Conservation (phyloP, 2,888 invertebrate species). For the Lypha dubia region DNA sequence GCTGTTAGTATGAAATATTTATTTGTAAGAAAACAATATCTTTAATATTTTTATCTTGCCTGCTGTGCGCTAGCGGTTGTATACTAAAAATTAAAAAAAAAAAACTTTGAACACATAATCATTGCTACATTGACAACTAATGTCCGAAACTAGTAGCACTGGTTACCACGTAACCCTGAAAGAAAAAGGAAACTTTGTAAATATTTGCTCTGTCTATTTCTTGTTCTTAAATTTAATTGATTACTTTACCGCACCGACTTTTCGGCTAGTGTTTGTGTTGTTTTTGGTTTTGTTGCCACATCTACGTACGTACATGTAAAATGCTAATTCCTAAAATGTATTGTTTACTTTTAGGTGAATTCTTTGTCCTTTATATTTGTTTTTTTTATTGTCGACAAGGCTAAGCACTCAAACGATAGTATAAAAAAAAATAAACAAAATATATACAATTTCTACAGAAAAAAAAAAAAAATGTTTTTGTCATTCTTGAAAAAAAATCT, state of each 20-base stretch:
- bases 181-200: not conserved
- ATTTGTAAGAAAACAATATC: no score
- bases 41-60: no score
- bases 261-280: not conserved
- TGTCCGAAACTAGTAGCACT: not conserved
- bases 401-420: not conserved
- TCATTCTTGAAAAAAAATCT: no score
- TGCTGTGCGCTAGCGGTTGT: no score
- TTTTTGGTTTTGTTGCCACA: not conserved
- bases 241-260: not conserved
- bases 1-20: no score
- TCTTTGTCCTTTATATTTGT: not conserved
- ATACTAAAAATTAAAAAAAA: no score
- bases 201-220: not conserved
- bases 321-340: not conserved
- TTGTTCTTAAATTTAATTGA: not conserved
- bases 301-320: not conserved
- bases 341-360: constrained; percentile 11
- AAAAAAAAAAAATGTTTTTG: no score
- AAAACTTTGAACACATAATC: no score
- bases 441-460: no score
- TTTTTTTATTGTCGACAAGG: not conserved
- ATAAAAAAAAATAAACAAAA: not conserved
- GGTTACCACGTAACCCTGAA: not conserved
- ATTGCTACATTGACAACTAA: no score